Base-by-base conservation (phyloP, 92 coral and sea anemone genomes). In the Bergia sp. region DNA sequence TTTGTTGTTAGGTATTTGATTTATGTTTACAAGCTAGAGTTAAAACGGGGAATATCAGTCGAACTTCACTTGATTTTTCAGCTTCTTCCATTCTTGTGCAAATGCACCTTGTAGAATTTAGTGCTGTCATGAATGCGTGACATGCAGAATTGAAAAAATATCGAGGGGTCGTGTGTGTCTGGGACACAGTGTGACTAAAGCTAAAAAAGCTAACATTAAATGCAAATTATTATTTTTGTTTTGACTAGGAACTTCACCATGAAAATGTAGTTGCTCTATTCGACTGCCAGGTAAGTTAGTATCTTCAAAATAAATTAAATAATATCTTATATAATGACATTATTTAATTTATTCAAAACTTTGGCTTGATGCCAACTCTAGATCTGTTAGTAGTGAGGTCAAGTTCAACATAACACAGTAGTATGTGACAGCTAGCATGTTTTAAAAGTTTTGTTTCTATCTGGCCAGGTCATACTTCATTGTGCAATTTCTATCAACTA, bases 201-300 rank as follows among this genome's bases (percentile, higher is more conserved):
- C 5, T 61, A 3, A 61, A 16, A 16, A 61, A 53, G 73, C 86
- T 41, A n/a, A 58, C 43, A 21, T 44, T 21, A 66, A 36, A 38
- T 39, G 41, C 43, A 20, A 50, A 42, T 39, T 74, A 11, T 37
- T 77, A 29, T 61, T 47, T 66, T 74, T 76, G 20, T 15, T 73
- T 73, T 69, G 43, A 44, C 77, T 74, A 96, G 99, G 99, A 94
- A 57, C 99, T 96, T 49, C 98, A 96, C 36, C 99, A 96, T 85
- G 99, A 93, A 77, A 96, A 95, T 92, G 99, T 96, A 45, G 99
- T 96, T 29, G 91, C 96, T 40, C 92, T 96, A 36, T 95, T 92
- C 87, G 99, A 96, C 86, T 96, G 99, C 75, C 94, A 95, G 98
- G 99, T 96, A 89, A 85, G 76, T 20, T 65, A 36, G 20, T 64